Evolutionary conservation across 2,888 invertebrate species (phyloP).

Genomic region (Caenorhabditis afra): DNA sequence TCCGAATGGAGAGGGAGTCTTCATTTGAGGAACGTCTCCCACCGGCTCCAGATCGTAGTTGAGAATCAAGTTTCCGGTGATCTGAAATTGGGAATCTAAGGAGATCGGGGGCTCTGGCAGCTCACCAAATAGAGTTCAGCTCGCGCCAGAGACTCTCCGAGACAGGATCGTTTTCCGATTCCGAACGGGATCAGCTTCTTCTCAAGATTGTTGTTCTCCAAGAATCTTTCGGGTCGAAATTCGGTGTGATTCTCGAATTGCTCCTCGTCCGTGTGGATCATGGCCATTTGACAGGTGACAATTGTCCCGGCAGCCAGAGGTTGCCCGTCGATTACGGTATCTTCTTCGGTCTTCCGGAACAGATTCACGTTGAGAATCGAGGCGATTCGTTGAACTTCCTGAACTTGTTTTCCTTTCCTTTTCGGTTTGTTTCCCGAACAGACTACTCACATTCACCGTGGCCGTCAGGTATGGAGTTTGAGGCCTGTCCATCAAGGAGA

Average conservation of each 20-base stretch:
- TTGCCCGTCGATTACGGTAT: slow-evolving; percentile 42
- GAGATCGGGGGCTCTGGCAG: too few relatives aligned
- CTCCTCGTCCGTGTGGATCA: slow-evolving; percentile 51
- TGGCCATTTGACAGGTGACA: slow-evolving; percentile 40
- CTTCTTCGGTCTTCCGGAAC: slow-evolving; percentile 18
- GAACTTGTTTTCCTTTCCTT: too few relatives aligned
- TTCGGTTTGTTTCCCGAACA: too few relatives aligned
- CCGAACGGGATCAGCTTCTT: slow-evolving; percentile 60
- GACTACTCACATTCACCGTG: slow-evolving; percentile 41
- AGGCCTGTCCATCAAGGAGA: slow-evolving; percentile 33
- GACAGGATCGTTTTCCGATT: slow-evolving; percentile 60
- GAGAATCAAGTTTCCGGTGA: slow-evolving; percentile 47
- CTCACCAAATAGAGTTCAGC: slow-evolving; percentile 61
- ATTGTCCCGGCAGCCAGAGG: slow-evolving; percentile 29
- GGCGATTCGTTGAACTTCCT: slow-evolving; percentile 65
- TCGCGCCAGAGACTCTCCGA: slow-evolving; percentile 62
- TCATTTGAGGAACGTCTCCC: slow-evolving; percentile 26
- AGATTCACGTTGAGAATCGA: slow-evolving; percentile 59
- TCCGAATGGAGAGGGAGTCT: slow-evolving; percentile 30
- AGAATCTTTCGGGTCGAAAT: slow-evolving; percentile 31
- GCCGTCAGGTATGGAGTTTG: slow-evolving; percentile 58
- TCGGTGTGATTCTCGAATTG: slow-evolving; percentile 30
- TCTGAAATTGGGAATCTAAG: too few relatives aligned
- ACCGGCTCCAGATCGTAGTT: slow-evolving; percentile 45
- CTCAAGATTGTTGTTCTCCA: slow-evolving; percentile 20